Percentiles rank a stretch among this genome's conserved stretches.
Evolutionary conservation across 2,888 invertebrate genomes (phyloP).

Genomic region (Eulithis prunata): DNA sequence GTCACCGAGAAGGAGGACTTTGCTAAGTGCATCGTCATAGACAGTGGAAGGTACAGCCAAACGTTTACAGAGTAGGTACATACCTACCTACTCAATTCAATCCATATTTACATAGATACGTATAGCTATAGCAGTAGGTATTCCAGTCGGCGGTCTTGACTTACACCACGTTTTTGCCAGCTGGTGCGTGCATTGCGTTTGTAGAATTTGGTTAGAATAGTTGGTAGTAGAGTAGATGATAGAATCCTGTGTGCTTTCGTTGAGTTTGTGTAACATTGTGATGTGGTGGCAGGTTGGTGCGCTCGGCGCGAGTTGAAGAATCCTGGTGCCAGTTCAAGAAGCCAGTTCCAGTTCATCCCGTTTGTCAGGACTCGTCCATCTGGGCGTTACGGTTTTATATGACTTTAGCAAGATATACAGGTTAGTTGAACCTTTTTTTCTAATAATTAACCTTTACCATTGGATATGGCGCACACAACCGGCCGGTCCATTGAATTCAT

Average conservation of each 20-base stretch:
- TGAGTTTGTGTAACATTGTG: conserved; percentile 41
- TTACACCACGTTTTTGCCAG: conserved; percentile 84
- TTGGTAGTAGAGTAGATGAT: conserved; percentile 46
- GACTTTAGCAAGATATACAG: conserved; percentile 97
- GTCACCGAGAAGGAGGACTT: conserved; percentile 57
- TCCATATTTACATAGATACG: conserved; percentile 72
- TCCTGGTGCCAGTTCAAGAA: conserved; percentile 68
- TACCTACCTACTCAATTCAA: no score
- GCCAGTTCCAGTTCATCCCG: conserved; percentile 81
- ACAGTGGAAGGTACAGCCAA: conserved; percentile 73
- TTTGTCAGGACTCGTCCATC: conserved; percentile 89
- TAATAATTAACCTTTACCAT: neutral
- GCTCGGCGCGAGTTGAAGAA: conserved; percentile 73
- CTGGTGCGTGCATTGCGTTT: conserved; percentile 77
- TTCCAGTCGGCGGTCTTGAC: conserved; percentile 64
- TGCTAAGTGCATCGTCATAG: conserved; percentile 74
- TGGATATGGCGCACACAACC: no score
- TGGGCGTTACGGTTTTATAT: conserved; percentile 97
- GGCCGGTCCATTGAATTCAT: no score
- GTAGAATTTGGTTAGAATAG: conserved; percentile 68
- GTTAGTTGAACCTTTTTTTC: conserved; percentile 81
- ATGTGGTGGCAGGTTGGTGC: conserved; percentile 75
- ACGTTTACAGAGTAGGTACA: conserved; percentile 66
- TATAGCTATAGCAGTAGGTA: conserved; percentile 59
- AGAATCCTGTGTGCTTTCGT: conserved; percentile 46